These are phyloP conservation scores for Leptopilina syphax DNA, from an alignment of 2,888 invertebrate genomes.

Conservation along the genomic window DNA sequence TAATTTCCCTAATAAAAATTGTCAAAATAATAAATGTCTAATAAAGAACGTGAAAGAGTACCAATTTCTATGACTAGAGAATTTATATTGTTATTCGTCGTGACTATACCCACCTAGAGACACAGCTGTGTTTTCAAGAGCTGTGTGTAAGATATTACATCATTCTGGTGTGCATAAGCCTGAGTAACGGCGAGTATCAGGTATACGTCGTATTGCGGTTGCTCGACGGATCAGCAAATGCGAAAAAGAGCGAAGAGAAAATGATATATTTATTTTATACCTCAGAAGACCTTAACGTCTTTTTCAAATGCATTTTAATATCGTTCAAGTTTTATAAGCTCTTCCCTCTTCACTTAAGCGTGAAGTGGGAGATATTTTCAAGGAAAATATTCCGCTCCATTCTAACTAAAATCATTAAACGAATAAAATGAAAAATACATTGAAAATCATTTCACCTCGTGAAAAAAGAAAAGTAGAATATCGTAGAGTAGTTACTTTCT, in stretches of 20 bases:
- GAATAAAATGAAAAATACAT: no score
- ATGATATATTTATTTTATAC: constrained; percentile 20
- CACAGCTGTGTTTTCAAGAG: constrained; percentile 47
- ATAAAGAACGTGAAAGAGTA: no score
- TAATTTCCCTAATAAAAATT: no score
- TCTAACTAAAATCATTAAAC: neutral
- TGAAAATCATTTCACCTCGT: no score
- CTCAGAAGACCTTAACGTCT: neutral
- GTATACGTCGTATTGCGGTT: constrained; percentile 46
- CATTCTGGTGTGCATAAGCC: constrained; percentile 49
- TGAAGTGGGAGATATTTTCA: neutral
- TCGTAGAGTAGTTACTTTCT: neutral
- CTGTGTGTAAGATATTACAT: constrained; percentile 44
- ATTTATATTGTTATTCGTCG: neutral
- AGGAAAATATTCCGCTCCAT: neutral
- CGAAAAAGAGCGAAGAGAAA: neutral
- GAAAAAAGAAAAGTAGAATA: no score
- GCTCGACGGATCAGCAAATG: constrained; percentile 42
- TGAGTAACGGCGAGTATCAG: constrained; percentile 51
- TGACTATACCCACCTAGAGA: neutral
- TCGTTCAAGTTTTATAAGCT: neutral
- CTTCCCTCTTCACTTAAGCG: neutral
- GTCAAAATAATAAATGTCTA: no score
- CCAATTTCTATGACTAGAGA: neutral
- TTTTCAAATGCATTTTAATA: constrained; percentile 28